These are phyloP conservation scores for Bryconaethiops microstoma DNA, from an alignment of 2,797 vertebrate genomes.

Conservation along the genomic window DNA sequence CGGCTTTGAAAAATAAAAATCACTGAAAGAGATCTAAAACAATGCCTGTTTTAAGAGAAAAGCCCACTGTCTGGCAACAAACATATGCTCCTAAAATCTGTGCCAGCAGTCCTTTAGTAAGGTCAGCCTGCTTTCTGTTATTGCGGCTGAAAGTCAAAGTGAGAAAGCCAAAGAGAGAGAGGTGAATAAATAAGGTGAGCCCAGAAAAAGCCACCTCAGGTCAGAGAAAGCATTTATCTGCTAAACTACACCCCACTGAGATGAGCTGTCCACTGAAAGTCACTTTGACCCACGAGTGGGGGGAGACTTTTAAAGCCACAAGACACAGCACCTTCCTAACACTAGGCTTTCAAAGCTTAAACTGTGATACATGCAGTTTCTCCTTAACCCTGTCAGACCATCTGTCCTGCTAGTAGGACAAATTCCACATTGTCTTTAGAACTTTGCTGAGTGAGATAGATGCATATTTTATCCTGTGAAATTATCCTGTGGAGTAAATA, in stretches of 20 bases:
- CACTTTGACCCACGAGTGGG: slow-evolving; percentile 35
- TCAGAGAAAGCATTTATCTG: slow-evolving; percentile 41
- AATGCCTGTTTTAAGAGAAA: neutral
- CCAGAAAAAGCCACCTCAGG: slow-evolving; percentile 30
- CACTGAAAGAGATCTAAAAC: neutral
- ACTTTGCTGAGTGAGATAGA: neutral
- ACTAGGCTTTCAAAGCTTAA: neutral
- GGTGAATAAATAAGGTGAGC: slow-evolving; percentile 33
- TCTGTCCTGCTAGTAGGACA: neutral
- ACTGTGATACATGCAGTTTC: neutral
- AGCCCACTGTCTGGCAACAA: neutral
- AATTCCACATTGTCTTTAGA: neutral
- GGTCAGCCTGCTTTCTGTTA: slow-evolving; percentile 5
- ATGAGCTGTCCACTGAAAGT: slow-evolving; percentile 44
- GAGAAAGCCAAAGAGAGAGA: slow-evolving; percentile 8
- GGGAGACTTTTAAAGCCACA: slow-evolving; percentile 33
- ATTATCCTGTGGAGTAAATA: neutral
- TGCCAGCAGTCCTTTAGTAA: neutral
- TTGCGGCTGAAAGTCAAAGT: slow-evolving; percentile 24
- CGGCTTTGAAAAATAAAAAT: neutral
- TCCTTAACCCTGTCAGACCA: neutral
- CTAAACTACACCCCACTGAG: slow-evolving; percentile 38
- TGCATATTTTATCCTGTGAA: neutral
- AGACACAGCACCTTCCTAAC: neutral
- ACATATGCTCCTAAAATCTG: neutral